Conservation (phyloP, 64 coral and sea anemone species). For the Astreopora myriophthalma region DNA sequence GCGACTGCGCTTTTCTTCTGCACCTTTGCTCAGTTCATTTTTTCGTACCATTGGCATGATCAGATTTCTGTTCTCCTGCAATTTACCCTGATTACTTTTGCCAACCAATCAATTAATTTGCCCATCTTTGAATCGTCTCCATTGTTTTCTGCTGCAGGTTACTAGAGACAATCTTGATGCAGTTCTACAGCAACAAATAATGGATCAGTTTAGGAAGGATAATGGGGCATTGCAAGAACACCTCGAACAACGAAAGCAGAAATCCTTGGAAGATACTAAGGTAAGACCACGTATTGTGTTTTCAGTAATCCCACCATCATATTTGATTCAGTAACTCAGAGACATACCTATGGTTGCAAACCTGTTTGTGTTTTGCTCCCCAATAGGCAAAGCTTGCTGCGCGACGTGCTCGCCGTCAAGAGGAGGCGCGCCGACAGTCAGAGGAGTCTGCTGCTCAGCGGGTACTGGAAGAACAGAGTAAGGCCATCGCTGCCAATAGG, state of each 20-base stretch:
- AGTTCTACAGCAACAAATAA: slow-evolving; percentile 94
- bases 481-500: slow-evolving; percentile 85
- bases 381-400: slow-evolving; percentile 87
- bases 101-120: too few species aligned
- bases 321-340: not conserved
- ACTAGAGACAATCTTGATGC: slow-evolving; percentile 84
- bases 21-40: too few species aligned
- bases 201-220: slow-evolving; percentile 98
- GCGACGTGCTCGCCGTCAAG: slow-evolving; percentile 84
- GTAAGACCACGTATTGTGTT: not conserved
- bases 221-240: slow-evolving; percentile 70
- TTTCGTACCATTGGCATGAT: too few species aligned
- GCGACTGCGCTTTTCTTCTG: too few species aligned
- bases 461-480: slow-evolving; percentile 95
- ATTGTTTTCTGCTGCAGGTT: slow-evolving; percentile 61
- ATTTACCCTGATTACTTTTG: too few species aligned
- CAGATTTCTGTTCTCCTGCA: too few species aligned
- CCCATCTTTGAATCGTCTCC: too few species aligned
- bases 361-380: not conserved
- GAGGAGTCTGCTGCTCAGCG: slow-evolving; percentile 86
- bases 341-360: not conserved
- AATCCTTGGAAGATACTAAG: slow-evolving; percentile 84
- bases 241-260: slow-evolving; percentile 77
- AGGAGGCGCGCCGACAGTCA: slow-evolving; percentile 87
- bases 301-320: not conserved